Evolutionary conservation across 2,113 vertebrate species (phyloP), one percentile per base, ranked within the genome.

Genomic region (Triplophysa rosa): DNA sequence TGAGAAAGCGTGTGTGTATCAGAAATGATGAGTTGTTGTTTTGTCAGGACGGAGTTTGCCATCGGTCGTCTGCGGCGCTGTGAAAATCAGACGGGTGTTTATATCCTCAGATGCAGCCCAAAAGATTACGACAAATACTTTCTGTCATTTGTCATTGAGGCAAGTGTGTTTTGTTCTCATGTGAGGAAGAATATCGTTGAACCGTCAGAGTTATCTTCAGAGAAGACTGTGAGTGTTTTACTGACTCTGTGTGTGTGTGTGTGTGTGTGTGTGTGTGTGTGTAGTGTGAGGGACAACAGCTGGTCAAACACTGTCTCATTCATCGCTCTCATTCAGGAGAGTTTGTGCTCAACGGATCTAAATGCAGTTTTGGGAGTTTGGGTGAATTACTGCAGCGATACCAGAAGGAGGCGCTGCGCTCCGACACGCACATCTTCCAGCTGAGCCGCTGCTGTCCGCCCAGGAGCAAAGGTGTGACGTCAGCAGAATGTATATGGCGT

Each of bases 81-180:
- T 0, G 95, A 96, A n/a, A 96, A 95, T 91, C 93, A 95, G 72
- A 94, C 91, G 80, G 97, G 98, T 71, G 88, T 95, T 59, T 98
- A 96, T 67, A 94, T 99, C 79, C 95, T 99, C 76, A 95, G 96
- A 37, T 96, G 95, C 88, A 98, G 96, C 87, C 95, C 98, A 74
- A 96, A 95, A 86, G 96, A 99, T 75, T 98, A 96, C 67, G 93
- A 96, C 88, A 97, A 95, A 65, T 99, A 95, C 87, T 98, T 98
- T 86, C 93, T 99, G 90, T 98, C 96, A 19, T 98, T 99, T 88
- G 94, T 95, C 37, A 86, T 99, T 16, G 95, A 95, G 95, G 97
- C 98, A 88, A 94, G 95, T 94, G 63, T 79, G 61, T 65, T 33
- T 37, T 37, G 71, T 75, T 45, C 5, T 45, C 33, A 67, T 65